Percentiles rank a stretch among this genome's conserved stretches.
Conservation (phyloP, 2,113 vertebrate genomes). For the Casuarius casuarius region DNA sequence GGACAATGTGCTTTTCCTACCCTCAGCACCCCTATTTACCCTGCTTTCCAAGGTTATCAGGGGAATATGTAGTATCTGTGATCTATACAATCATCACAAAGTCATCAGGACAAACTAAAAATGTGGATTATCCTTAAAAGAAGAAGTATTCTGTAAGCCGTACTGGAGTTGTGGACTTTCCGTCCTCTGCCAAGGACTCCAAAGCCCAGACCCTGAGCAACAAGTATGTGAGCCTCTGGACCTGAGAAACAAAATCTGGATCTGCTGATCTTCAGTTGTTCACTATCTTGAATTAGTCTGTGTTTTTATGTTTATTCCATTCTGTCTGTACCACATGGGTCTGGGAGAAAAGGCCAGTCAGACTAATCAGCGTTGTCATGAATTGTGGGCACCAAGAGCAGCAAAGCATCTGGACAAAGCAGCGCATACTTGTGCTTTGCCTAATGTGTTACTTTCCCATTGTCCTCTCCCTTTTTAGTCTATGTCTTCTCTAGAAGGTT, state of each 20-base stretch:
- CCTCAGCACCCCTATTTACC: conserved; percentile 33
- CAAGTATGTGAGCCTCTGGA: background rate
- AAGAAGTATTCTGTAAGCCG: background rate
- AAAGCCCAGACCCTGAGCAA: background rate
- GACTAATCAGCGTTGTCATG: background rate
- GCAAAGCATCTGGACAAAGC: background rate
- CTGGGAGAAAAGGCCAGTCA: background rate
- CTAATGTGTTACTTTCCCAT: background rate
- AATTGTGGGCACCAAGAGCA: background rate
- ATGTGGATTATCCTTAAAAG: background rate
- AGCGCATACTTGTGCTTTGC: background rate
- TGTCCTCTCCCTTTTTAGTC: background rate
- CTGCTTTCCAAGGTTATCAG: background rate
- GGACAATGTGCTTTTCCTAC: background rate
- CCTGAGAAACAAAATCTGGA: background rate
- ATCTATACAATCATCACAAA: background rate
- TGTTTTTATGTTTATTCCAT: background rate
- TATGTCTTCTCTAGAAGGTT: background rate
- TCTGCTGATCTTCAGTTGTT: background rate
- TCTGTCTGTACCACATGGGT: background rate
- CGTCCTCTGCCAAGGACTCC: background rate
- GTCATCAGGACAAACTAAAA: background rate
- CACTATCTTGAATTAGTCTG: background rate
- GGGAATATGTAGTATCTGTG: background rate
- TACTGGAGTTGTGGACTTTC: background rate